Percentiles rank a stretch among this genome's conserved stretches.
Evolutionary conservation across 64 coral and sea anemone species (phyloP).

Genomic region (Cladopsammia gracilis): DNA sequence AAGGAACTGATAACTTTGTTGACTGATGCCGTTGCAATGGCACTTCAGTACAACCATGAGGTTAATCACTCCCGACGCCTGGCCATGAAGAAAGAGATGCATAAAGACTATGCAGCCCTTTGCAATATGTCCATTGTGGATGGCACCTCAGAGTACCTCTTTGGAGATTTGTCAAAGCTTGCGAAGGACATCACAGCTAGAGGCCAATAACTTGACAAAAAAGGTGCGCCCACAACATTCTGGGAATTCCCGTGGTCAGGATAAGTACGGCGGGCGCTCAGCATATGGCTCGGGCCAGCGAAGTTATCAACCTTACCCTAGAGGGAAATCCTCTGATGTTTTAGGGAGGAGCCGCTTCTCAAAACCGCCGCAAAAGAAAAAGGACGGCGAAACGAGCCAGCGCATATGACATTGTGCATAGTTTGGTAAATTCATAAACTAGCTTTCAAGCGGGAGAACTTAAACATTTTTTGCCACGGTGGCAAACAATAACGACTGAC

Average conservation of each 20-base stretch:
- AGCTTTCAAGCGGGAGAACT: constrained; percentile 4
- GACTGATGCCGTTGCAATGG: constrained; percentile 1
- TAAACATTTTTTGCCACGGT: constrained; percentile 25
- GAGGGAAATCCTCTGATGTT: constrained; percentile 4
- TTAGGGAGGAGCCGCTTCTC: neutral
- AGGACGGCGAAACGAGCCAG: constrained; percentile 5
- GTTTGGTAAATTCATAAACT: constrained; percentile 11
- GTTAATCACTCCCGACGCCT: neutral
- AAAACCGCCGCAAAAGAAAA: constrained; percentile 12
- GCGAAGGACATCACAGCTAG: too few species aligned
- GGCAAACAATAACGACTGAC: constrained; percentile 21
- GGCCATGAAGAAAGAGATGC: constrained; percentile 20
- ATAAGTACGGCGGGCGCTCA: too few species aligned
- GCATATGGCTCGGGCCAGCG: too few species aligned
- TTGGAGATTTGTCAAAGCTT: neutral
- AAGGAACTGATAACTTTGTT: neutral
- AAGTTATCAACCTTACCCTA: too few species aligned
- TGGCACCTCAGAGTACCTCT: neutral
- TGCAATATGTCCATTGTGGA: neutral
- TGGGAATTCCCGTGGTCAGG: too few species aligned
- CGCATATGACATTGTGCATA: constrained; percentile 16
- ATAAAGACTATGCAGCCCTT: neutral
- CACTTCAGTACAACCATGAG: constrained; percentile 24
- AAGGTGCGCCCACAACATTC: too few species aligned
- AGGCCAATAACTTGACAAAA: too few species aligned